phyloP scores from a whole-genome alignment of 2,888 invertebrate species.

The Aleiodes testaceus region DNA sequence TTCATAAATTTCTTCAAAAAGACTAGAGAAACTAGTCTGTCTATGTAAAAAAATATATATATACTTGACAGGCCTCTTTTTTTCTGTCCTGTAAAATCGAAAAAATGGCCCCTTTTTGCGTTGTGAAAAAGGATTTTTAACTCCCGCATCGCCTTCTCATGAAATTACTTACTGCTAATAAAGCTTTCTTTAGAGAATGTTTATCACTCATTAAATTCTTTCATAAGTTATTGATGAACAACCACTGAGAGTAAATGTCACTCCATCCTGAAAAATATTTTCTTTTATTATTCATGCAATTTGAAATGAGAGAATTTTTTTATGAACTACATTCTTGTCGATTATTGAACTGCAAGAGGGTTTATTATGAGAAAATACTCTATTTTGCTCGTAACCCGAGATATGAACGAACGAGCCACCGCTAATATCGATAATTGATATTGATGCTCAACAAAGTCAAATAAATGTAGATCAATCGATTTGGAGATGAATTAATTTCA shows the following conservation, averaged over 20 bases:
- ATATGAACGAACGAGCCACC: no score
- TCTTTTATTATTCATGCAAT: no score
- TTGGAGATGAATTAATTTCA: background rate
- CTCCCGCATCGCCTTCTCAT: constrained; percentile 5
- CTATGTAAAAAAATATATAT: constrained; percentile 48
- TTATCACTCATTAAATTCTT: constrained; percentile 70
- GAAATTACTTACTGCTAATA: background rate
- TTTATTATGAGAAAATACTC: background rate
- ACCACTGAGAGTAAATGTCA: constrained; percentile 77
- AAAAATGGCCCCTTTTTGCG: no score
- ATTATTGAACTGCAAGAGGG: no score
- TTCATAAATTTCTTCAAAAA: constrained; percentile 7
- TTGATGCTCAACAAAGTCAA: background rate
- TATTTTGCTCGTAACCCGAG: no score
- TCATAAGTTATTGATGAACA: constrained; percentile 77
- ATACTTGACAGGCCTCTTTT: constrained; percentile 23
- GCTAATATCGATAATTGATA: no score
- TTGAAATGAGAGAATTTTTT: no score
- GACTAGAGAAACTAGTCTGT: constrained; percentile 28
- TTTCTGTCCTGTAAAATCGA: constrained; percentile 8
- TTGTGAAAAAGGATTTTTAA: background rate
- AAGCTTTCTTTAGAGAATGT: background rate
- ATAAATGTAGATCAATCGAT: no score
- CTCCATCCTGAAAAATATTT: constrained; percentile 77
- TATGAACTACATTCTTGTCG: no score